Evolutionary conservation across 2,888 invertebrate genomes (phyloP).

Genomic region (Lycophotia porphyrea): DNA sequence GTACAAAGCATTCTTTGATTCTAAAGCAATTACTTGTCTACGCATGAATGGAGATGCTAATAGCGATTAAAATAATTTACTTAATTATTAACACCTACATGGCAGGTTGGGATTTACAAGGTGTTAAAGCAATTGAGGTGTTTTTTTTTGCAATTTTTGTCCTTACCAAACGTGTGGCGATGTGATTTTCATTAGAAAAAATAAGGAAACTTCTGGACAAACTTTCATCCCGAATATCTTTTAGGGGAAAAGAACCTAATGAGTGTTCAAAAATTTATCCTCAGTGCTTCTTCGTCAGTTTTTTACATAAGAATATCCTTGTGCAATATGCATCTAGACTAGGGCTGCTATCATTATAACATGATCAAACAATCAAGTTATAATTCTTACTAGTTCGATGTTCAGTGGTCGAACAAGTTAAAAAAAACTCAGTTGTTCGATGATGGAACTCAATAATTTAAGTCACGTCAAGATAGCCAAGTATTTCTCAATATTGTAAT

Average conservation of each 20-base stretch:
- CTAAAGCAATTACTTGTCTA: slow-evolving; percentile 54
- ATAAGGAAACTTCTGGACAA: not conserved
- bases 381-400: too few species aligned
- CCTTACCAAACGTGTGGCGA: not conserved
- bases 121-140: slow-evolving; percentile 3
- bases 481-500: too few species aligned
- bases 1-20: slow-evolving; percentile 48
- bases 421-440: too few species aligned
- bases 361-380: too few species aligned
- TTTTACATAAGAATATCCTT: not conserved
- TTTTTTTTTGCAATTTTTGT: not conserved
- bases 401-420: too few species aligned
- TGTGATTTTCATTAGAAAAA: not conserved
- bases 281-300: not conserved
- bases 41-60: slow-evolving; percentile 56
- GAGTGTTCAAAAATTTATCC: not conserved
- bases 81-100: slow-evolving; percentile 45
- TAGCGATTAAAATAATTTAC: slow-evolving; percentile 36
- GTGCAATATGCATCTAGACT: not conserved
- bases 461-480: too few species aligned
- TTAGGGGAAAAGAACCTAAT: not conserved
- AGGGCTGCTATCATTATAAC: not conserved
- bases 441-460: too few species aligned
- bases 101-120: slow-evolving; percentile 17
- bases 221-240: not conserved